These are phyloP conservation scores for Orientallactaga sibirica DNA, from an alignment of 2,797 vertebrate genomes.

Conservation along the genomic window DNA sequence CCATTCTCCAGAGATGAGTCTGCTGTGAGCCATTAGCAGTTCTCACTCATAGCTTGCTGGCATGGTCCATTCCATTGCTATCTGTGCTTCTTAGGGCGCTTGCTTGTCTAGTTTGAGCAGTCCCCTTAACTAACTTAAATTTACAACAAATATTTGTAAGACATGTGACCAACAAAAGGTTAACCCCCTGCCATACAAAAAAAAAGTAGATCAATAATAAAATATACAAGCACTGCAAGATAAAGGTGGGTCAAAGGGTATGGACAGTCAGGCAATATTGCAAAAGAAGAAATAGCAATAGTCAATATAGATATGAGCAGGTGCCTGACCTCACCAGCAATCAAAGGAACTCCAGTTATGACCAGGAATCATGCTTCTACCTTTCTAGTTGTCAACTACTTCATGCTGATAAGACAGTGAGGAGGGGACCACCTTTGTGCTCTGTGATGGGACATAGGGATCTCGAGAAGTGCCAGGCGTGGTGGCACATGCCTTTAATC, in stretches of 20 bases:
- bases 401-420: not conserved
- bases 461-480: not conserved
- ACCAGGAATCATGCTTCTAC: slow-evolving; percentile 45
- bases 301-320: slow-evolving; percentile 63
- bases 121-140: slow-evolving; percentile 3
- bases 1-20: not conserved
- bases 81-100: not conserved
- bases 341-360: slow-evolving; percentile 77
- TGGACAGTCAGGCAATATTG: slow-evolving; percentile 68
- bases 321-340: slow-evolving; percentile 70
- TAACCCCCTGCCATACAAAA: slow-evolving; percentile 51
- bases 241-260: slow-evolving; percentile 72
- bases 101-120: not conserved
- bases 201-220: slow-evolving; percentile 67
- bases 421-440: not conserved
- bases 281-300: slow-evolving; percentile 60
- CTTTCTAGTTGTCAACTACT: slow-evolving; percentile 61
- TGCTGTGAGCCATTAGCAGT: not conserved
- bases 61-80: not conserved
- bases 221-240: slow-evolving; percentile 65
- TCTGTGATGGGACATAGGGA: not conserved
- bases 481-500: no score
- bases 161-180: slow-evolving; percentile 13
- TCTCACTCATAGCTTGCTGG: not conserved
- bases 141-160: slow-evolving; percentile 21